Evolutionary conservation across 2,797 vertebrate genomes (phyloP).

Genomic region (Octomys mimax): DNA sequence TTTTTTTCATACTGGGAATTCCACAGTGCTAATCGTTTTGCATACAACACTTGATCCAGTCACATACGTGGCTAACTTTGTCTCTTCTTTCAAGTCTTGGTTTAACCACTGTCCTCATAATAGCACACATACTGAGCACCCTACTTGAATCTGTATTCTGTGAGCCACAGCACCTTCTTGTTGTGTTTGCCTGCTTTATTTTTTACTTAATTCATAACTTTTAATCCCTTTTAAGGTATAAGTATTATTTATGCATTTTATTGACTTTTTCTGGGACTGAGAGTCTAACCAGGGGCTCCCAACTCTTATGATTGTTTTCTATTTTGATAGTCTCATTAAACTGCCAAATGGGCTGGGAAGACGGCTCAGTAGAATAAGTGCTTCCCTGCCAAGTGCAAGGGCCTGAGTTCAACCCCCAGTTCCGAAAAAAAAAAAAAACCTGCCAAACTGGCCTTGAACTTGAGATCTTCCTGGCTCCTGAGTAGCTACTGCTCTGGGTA

Average conservation of each 20-base stretch:
- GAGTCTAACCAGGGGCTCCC: neutral
- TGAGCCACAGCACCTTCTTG: neutral
- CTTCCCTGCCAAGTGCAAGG: too few relatives aligned
- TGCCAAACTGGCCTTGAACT: neutral
- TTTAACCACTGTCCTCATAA: neutral
- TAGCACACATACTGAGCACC: neutral
- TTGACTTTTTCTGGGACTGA: neutral
- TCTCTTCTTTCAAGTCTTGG: neutral
- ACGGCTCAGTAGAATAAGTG: too few relatives aligned
- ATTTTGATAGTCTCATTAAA: neutral
- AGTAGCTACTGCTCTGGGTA: neutral
- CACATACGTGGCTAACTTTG: neutral
- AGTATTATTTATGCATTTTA: neutral
- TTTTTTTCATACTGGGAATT: too few relatives aligned
- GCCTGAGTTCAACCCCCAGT: too few relatives aligned
- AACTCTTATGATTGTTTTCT: neutral
- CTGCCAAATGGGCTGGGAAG: too few relatives aligned
- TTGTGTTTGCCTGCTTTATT: neutral
- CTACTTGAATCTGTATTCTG: neutral
- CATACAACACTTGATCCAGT: neutral
- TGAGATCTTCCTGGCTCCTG: neutral
- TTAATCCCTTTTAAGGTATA: neutral
- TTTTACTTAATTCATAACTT: neutral
- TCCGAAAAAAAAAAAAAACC: too few relatives aligned
- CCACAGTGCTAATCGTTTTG: neutral